Evolutionary conservation across 2,888 invertebrate species (phyloP).

Genomic region (Caenorhabditis afra): DNA sequence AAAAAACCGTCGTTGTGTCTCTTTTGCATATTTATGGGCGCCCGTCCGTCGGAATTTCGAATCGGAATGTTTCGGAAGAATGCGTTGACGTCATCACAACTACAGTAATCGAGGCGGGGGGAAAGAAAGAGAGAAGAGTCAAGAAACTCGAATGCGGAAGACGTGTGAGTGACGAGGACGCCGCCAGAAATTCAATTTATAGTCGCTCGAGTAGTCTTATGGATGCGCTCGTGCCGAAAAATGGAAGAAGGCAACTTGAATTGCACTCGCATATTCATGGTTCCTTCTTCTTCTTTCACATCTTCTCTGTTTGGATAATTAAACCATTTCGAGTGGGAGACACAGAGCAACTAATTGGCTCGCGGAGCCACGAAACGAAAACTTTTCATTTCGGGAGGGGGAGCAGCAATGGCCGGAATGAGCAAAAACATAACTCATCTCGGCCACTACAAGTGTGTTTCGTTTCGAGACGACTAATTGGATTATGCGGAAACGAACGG

Average conservation of each 20-base stretch:
- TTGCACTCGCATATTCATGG: constrained; percentile 2
- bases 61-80: too few species aligned
- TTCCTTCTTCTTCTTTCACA: too few species aligned
- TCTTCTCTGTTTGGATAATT: too few species aligned
- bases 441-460: too few species aligned
- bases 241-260: not conserved
- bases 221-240: constrained; percentile 10
- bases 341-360: too few species aligned
- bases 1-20: not conserved
- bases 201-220: constrained; percentile 43
- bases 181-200: constrained; percentile 50
- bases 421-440: too few species aligned
- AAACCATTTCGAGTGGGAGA: too few species aligned
- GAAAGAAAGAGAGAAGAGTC: not conserved
- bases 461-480: not conserved
- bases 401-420: too few species aligned
- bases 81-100: too few species aligned
- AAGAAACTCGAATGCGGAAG: not conserved
- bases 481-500: not conserved
- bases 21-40: not conserved
- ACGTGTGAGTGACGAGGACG: constrained; percentile 16
- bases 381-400: too few species aligned
- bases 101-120: not conserved
- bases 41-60: not conserved
- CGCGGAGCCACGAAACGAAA: too few species aligned